Base-by-base conservation (phyloP, 2,888 invertebrate genomes). In the Phragmatobia fuliginosa region DNA sequence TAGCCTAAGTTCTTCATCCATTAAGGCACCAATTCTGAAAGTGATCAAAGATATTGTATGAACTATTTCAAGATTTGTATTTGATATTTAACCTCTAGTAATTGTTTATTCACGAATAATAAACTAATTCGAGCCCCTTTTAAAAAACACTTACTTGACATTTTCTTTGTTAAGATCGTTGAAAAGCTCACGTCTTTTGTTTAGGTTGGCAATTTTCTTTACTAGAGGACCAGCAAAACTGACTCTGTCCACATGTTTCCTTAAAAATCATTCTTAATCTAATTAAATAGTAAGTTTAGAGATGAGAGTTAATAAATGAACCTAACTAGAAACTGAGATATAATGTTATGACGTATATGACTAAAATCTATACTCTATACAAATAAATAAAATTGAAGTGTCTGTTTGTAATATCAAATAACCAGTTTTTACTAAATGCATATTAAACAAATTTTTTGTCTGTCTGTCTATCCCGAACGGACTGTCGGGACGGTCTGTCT, bases 141-240 rank as follows among this genome's bases (percentile, higher is more conserved):
- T 56, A 28, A 21, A n/a, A 33, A 1, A 60, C 6, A 60, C 33
- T 60, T 4, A 33, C 59, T 33, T 31, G 31, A 25, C 11, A 4
- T 18, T 33, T 21, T 49, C 21, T 1, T 59, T 18, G 25, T 59
- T 52, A 16, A 41, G 11, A 14, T 61, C 10, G 4, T 41, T 2
- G 21, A 61, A 56, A 32, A 61, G 28, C 3, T 67, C 52, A 64
- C 38, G 28, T 36, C 16, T 28, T 28, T 67, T 71, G 21, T 67
- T 16, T 31, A 6, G 21, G 16, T 28, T 56, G 8, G 91, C 92
- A 16, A 94, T 91, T 6, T 68, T 74, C 70, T 77, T 90, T n/a
- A 94, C 77, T 7, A 88, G 52, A n/a, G 71, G 82, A 1, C 94
- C 94, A 7, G 91, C 92, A 76, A 93, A 94, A 77, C 94, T 93